Conservation (phyloP, 2,113 vertebrate genomes). For the Ia io region DNA sequence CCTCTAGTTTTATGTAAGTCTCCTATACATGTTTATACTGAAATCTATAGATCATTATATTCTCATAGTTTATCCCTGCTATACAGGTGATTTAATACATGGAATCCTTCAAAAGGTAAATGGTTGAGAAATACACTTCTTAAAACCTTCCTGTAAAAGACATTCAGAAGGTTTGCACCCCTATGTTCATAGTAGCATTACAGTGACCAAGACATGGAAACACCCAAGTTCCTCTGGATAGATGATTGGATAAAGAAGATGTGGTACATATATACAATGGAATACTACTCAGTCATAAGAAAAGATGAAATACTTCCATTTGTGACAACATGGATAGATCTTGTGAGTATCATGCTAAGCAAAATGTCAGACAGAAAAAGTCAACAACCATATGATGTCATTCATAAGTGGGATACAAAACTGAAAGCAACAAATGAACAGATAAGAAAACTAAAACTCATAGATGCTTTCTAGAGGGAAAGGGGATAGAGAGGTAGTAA, state of each 20-base stretch:
- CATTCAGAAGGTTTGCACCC: neutral
- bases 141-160: slow-evolving; percentile 3
- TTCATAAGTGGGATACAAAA: neutral
- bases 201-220: neutral
- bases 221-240: too few relatives aligned
- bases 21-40: neutral
- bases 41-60: slow-evolving; percentile 7
- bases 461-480: neutral
- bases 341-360: neutral
- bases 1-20: neutral
- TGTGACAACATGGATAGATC: neutral
- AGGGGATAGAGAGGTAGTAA: neutral
- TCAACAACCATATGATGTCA: neutral
- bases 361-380: neutral
- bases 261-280: neutral
- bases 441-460: neutral
- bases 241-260: neutral
- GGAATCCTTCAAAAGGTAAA: slow-evolving; percentile 30
- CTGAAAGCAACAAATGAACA: neutral
- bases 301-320: neutral
- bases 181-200: neutral
- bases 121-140: neutral
- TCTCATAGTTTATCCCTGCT: neutral
- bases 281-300: neutral
- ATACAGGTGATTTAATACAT: neutral